Percentiles rank a stretch among this genome's conserved stretches.
Conservation (phyloP, 2,888 invertebrate genomes). For the Amiota minor region DNA sequence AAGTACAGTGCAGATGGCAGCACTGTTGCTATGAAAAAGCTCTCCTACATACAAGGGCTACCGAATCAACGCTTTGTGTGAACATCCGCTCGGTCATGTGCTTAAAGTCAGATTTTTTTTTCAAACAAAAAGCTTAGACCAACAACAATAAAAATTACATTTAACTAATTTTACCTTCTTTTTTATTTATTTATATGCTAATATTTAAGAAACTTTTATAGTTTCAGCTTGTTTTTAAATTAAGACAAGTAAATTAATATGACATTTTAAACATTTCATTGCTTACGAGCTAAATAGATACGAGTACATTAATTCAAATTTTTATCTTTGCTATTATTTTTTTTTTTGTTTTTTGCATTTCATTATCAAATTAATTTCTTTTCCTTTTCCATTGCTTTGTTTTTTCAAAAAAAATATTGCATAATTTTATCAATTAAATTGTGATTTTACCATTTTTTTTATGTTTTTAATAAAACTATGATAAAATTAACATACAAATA, state of each 20-base stretch:
- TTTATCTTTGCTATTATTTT: neutral
- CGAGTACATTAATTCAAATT: neutral
- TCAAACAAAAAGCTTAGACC: too few relatives aligned
- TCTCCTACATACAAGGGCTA: too few relatives aligned
- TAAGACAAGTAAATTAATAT: constrained; percentile 27
- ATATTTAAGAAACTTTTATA: constrained; percentile 14
- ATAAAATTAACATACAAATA: neutral
- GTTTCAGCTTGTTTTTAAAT: constrained; percentile 21
- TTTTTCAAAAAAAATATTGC: constrained; percentile 28
- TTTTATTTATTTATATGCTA: constrained; percentile 10
- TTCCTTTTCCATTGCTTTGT: constrained; percentile 4
- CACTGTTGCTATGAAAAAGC: too few relatives aligned
- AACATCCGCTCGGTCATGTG: too few relatives aligned
- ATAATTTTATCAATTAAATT: neutral
- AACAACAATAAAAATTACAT: too few relatives aligned
- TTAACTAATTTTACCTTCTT: too few relatives aligned
- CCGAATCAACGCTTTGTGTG: too few relatives aligned
- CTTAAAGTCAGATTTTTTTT: too few relatives aligned
- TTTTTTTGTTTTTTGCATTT: neutral
- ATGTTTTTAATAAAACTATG: neutral
- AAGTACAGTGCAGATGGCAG: too few relatives aligned
- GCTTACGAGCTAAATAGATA: constrained; percentile 5
- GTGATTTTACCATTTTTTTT: constrained; percentile 1
- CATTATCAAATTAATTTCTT: neutral
- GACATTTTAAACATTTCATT: constrained; percentile 20